These are phyloP conservation scores for Colletes gigas DNA, from an alignment of 1,140 invertebrate species.

Conservation along the genomic window DNA sequence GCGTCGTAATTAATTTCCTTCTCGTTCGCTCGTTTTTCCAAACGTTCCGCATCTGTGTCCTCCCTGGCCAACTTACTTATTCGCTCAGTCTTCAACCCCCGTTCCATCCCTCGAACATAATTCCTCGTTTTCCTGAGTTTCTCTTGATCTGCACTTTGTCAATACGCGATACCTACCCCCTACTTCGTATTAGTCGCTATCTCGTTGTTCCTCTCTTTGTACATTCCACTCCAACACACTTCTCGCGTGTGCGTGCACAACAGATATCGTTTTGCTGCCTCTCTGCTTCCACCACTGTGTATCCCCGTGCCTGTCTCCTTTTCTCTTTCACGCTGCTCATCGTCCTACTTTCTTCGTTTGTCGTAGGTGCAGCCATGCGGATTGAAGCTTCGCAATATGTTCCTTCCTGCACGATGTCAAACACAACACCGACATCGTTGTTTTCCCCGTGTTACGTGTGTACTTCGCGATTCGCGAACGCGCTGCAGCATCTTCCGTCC, in stretches of 20 bases:
- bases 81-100: slow-evolving; percentile 1
- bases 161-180: background rate
- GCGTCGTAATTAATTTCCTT: slow-evolving; percentile 37
- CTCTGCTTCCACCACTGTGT: background rate
- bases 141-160: slow-evolving; percentile 8
- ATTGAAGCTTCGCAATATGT: slow-evolving; percentile 48
- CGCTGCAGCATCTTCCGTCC: background rate
- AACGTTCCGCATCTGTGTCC: background rate
- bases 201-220: background rate
- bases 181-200: background rate
- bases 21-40: slow-evolving; percentile 9
- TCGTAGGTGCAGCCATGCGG: slow-evolving; percentile 37
- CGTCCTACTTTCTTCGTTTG: slow-evolving; percentile 55
- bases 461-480: background rate
- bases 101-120: background rate
- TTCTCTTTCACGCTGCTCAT: slow-evolving; percentile 46
- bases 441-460: slow-evolving; percentile 14
- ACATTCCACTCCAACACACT: slow-evolving; percentile 11
- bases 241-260: slow-evolving; percentile 11
- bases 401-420: slow-evolving; percentile 29
- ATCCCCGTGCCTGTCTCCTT: slow-evolving; percentile 1
- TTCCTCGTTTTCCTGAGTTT: slow-evolving; percentile 11
- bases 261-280: slow-evolving; percentile 15
- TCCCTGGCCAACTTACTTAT: slow-evolving; percentile 12
- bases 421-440: background rate